phyloP scores from a whole-genome alignment of 2,113 vertebrate genomes.

The Pavo muticus region DNA sequence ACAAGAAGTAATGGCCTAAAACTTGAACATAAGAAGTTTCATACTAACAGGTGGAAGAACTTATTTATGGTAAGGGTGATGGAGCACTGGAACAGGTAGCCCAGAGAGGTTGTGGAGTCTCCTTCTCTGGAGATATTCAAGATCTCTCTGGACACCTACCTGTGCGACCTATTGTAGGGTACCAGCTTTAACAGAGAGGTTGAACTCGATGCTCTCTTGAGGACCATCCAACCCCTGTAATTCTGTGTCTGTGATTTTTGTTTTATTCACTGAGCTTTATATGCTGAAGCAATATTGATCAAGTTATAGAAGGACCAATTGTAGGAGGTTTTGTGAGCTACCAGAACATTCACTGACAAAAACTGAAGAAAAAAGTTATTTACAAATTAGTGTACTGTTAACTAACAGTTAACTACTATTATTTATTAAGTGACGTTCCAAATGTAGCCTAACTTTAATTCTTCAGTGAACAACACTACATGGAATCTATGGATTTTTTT shows the following conservation, averaged over 20 bases:
- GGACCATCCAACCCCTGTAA: too few relatives aligned
- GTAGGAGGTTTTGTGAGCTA: background rate
- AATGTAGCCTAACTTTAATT: background rate
- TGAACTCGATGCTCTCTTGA: too few relatives aligned
- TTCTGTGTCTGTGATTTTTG: background rate
- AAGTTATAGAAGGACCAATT: background rate
- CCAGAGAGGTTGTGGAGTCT: too few relatives aligned
- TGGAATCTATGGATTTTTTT: background rate
- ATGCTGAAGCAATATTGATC: background rate
- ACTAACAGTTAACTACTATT: background rate
- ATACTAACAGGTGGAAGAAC: too few relatives aligned
- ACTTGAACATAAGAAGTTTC: too few relatives aligned
- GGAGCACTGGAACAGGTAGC: too few relatives aligned
- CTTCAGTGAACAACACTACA: background rate
- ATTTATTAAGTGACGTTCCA: background rate
- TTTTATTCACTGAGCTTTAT: background rate
- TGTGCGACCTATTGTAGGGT: too few relatives aligned
- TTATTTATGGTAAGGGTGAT: too few relatives aligned
- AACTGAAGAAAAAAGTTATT: background rate
- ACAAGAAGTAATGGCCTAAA: too few relatives aligned
- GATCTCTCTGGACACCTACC: too few relatives aligned
- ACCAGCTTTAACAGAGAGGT: too few relatives aligned
- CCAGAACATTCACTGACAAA: background rate
- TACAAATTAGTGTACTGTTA: background rate
- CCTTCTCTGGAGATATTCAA: too few relatives aligned